Evolutionary conservation across 2,113 vertebrate genomes (phyloP).

Genomic region (Salvelinus alpinus): DNA sequence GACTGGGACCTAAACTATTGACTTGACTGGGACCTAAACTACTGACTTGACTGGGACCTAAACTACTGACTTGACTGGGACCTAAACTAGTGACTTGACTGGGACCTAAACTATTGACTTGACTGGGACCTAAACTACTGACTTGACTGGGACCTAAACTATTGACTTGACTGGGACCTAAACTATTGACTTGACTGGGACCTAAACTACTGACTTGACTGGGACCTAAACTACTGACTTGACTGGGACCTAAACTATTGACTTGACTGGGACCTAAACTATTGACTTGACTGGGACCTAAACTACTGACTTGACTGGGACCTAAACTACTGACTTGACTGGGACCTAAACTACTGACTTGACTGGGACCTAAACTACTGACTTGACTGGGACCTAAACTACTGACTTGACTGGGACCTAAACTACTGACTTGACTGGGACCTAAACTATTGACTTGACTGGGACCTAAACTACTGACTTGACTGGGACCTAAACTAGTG

Average conservation of each 20-base stretch:
- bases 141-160: no score
- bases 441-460: not conserved
- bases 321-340: not conserved
- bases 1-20: not conserved
- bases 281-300: not conserved
- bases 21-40: not conserved
- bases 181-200: no score
- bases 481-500: not conserved
- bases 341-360: not conserved
- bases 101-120: no score
- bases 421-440: not conserved
- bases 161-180: no score
- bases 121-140: no score
- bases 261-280: not conserved
- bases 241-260: not conserved
- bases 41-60: not conserved
- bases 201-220: no score
- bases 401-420: not conserved
- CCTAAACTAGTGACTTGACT: not conserved
- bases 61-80: not conserved
- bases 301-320: not conserved
- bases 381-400: not conserved
- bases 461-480: not conserved
- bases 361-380: not conserved
- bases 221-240: not conserved